A percentile compares a stretch with the other conserved stretches of the same genome.
These are phyloP conservation scores for Gobius niger DNA, from an alignment of 2,113 vertebrate genomes.

Conservation along the genomic window DNA sequence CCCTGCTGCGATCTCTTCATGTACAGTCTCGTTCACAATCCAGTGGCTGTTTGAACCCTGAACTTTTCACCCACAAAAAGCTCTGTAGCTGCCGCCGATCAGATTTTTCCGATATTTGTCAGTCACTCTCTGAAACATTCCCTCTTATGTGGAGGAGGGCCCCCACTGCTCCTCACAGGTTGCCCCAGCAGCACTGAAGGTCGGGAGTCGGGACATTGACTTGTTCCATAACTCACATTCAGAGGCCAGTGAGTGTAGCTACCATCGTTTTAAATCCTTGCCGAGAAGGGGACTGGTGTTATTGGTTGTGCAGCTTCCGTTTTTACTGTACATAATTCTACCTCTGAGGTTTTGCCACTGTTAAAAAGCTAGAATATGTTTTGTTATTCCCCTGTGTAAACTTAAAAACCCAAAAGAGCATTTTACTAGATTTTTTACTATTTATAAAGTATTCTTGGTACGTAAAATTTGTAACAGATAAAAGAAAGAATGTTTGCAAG, in stretches of 20 bases:
- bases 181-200: too few species aligned
- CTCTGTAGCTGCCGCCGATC: constrained; percentile 63
- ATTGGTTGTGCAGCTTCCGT: constrained; percentile 36
- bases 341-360: constrained; percentile 67
- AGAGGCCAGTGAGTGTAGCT: not conserved
- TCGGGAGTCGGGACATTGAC: too few species aligned
- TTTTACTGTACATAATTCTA: constrained; percentile 57
- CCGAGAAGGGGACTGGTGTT: not conserved
- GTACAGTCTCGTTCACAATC: not conserved
- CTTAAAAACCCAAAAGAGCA: constrained; percentile 12
- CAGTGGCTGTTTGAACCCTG: constrained; percentile 46
- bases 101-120: not conserved
- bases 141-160: not conserved
- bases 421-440: constrained; percentile 16
- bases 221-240: not conserved
- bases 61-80: constrained; percentile 2
- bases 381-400: constrained; percentile 16
- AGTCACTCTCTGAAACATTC: not conserved
- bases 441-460: constrained; percentile 11
- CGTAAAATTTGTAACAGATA: not conserved
- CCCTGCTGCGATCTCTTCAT: not conserved
- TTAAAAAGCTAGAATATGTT: constrained; percentile 41
- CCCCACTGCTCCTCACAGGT: too few species aligned
- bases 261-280: not conserved
- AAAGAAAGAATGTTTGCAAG: not conserved